Base-by-base conservation (phyloP, 2,797 vertebrate genomes). In the Tapirus indicus region DNA sequence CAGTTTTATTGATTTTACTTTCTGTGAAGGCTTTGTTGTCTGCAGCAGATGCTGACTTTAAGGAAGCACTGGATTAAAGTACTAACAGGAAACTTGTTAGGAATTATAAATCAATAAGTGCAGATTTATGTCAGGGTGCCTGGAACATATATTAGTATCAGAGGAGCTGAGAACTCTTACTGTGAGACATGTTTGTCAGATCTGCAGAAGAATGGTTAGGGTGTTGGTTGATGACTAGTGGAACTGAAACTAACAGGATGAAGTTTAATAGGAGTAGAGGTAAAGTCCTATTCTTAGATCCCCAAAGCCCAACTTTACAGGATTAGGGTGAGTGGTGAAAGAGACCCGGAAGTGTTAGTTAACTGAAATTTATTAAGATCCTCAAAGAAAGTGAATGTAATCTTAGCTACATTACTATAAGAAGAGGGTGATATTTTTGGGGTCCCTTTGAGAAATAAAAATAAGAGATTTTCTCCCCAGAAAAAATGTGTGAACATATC, bases 321-420 rank as follows among this genome's bases (percentile, higher is more conserved):
- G 9, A 75, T 75, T 56, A 58, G 35, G 16, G 7, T 44, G 17
- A 20, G 25, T 66, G 41, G 64, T 52, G 64, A 93, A 79, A 64
- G 47, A 49, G 75, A 79, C 25, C 47, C 71, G 84, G n/a, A 69
- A 13, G 2, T 69, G 7, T 80, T 80, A 49, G 10, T 80, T 80
- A 49, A 75, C 66, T 29, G 41, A 88, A 92, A 88, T 72, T 84
- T 7, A 92, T 84, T 7, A 92, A 80, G 25, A 80, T 85, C n/a
- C 7, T 68, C 23, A 62, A 16, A 78, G 62, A 64, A 79, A 80
- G 75, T 86, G 60, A 78, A 60, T 71, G n/a, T 49, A 72, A 13
- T 60, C 23, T 68, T 68, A 52, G n/a, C 29, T 44, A 25, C 2
- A 44, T 71, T 87, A 78, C 10, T 18, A 0, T 74, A 54, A 72